Evolutionary conservation across 2,888 invertebrate species (phyloP), one percentile per base, ranked within the genome.

Genomic region (Acanthacorydalis orientalis): DNA sequence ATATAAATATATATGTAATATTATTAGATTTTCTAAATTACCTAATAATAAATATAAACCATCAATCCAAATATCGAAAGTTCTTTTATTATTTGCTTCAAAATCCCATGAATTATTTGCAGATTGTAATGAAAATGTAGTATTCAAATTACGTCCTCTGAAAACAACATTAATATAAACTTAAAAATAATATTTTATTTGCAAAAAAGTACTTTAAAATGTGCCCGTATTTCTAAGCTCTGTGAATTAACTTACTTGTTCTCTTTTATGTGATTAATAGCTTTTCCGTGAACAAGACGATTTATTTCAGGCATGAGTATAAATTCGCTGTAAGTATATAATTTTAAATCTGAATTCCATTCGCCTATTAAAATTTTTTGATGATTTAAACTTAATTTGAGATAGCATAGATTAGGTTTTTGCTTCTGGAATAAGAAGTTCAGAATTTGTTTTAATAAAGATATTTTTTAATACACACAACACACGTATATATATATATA

Each of bases 51-150:
- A 16, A 10, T 45, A 15, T 35, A 45, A 12, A n/a, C 45, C 45
- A 11, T 45, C 45, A 8, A 37, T 35, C 45, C 45, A 45, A 7
- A 16, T n/a, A 35, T 45, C 45, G 35, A 45, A 34, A 23, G 12
- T 45, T 16, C 35, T 45, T 10, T 34, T 16, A 37, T 35, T 37
- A 14, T 45, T 16, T 11, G 45, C 45, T 35, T 34, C 45, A 35
- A 45, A 34, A n/a, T 35, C 34, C 11, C 14, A 23, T 7, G 34
- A 15, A 1, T 31, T n/a, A 37, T 45, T 32, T 11, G 33, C 37
- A 16, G 11, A n/a, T 32, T 15, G 35, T 12, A 45, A 35, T 35
- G 45, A 45, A 37, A 45, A 45, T 11, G 45, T 35, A 7, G 14
- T 12, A 31, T 34, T 45, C 15, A 31, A n/a, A 9, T 33, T 9